Evolutionary conservation across 1,140 invertebrate genomes (phyloP).

Genomic region (Drosophila orosa): DNA sequence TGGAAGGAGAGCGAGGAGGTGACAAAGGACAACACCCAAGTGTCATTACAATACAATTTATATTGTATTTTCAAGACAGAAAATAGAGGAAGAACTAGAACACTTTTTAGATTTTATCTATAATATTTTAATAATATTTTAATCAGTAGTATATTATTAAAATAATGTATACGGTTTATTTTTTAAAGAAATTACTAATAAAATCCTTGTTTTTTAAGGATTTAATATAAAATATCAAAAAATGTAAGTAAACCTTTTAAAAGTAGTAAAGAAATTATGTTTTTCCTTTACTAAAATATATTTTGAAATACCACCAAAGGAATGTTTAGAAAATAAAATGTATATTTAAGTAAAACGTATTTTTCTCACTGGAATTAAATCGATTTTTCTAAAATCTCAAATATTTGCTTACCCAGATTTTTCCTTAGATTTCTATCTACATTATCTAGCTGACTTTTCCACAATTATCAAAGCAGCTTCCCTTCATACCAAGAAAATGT

Average conservation of each 20-base stretch:
- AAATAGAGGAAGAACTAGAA: background rate
- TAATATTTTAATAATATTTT: background rate
- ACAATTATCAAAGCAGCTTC: background rate
- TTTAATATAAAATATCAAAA: background rate
- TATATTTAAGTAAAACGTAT: background rate
- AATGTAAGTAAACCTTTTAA: background rate
- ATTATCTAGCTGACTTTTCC: background rate
- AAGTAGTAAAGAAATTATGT: background rate
- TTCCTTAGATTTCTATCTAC: background rate
- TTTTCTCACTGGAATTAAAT: background rate
- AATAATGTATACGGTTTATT: too few species aligned
- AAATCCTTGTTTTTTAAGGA: background rate
- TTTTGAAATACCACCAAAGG: background rate
- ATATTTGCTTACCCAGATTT: background rate
- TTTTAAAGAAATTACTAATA: background rate
- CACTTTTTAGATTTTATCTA: too few species aligned
- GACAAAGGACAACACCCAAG: background rate
- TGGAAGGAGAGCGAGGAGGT: background rate
- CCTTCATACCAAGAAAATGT: background rate
- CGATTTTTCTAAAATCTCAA: background rate
- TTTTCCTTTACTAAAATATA: too few species aligned
- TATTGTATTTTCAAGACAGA: background rate
- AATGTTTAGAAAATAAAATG: rapidly evolving
- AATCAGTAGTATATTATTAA: too few species aligned
- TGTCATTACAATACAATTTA: background rate